phyloP scores from a whole-genome alignment of 2,797 vertebrate genomes.

The Cossypha heuglini region DNA sequence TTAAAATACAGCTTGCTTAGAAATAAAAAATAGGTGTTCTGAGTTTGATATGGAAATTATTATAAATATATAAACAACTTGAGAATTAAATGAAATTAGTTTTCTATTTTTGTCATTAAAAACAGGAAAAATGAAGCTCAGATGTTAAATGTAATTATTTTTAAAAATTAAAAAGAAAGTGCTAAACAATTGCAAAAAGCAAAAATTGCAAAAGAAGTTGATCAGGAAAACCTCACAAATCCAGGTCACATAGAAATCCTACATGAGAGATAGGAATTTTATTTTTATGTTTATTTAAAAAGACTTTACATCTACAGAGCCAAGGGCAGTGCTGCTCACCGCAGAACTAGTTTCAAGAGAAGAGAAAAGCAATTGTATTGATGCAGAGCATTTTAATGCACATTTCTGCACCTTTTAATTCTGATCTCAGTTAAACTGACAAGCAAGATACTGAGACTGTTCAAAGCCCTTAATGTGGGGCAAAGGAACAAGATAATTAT shows the following conservation, averaged over 20 bases:
- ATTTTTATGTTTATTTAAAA: constrained; percentile 28
- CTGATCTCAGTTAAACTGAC: not conserved
- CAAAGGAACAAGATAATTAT: constrained; percentile 4
- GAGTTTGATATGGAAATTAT: not conserved
- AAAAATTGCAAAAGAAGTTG: not conserved
- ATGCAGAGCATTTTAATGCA: not conserved
- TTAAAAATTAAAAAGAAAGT: not conserved
- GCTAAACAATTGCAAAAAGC: not conserved
- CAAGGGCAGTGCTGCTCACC: not conserved
- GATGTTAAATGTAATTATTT: not conserved
- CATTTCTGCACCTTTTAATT: not conserved
- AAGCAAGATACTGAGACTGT: not conserved
- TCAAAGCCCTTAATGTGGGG: not conserved
- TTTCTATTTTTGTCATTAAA: not conserved
- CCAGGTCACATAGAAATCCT: not conserved
- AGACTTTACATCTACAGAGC: not conserved
- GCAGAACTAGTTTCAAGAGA: not conserved
- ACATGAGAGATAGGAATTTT: not conserved
- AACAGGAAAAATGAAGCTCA: not conserved
- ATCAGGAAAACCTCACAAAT: not conserved
- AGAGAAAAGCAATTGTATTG: not conserved
- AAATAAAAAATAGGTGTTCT: not conserved
- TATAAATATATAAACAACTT: not conserved
- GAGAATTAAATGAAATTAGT: not conserved
- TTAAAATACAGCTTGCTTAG: not conserved